Evolutionary conservation across 2,113 vertebrate species (phyloP).

Genomic region (cattle (Bos taurus)): ARS-UCD2.0 NC_037357.1:20343501-20344000

Average conservation of each 20-base stretch:
- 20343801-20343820: background rate
- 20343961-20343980: background rate
- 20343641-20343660: background rate
- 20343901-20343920: slow-evolving; percentile 18
- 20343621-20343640: background rate
- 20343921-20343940: background rate
- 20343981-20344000: background rate
- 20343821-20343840: background rate
- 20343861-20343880: background rate
- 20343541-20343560: background rate
- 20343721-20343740: background rate
- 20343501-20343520: background rate
- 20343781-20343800: background rate
- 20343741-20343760: background rate
- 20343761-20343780: background rate
- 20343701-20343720: background rate
- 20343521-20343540: background rate
- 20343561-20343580: background rate
- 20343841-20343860: background rate
- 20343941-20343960: background rate
- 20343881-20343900: background rate
- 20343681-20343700: background rate
- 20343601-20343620: background rate
- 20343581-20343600: background rate
- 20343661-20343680: background rate